A percentile compares a stretch with the other conserved stretches of the same genome.
phyloP scores from a whole-genome alignment of 2,113 vertebrate species.

The Bos javanicus region DNA sequence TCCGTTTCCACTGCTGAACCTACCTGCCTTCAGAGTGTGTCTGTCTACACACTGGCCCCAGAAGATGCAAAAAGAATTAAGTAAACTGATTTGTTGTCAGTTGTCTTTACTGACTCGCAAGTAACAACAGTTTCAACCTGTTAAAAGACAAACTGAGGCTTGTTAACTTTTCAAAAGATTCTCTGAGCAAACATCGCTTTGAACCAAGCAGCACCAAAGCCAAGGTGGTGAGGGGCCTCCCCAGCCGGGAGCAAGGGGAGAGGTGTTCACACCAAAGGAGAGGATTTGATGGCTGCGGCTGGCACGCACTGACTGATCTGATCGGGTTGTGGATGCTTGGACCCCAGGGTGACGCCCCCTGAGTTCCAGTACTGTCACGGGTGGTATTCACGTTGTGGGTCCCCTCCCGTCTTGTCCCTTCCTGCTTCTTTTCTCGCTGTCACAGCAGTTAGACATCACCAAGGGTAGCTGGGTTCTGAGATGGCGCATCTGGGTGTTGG shows the following conservation, averaged over 20 bases:
- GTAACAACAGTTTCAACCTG: background rate
- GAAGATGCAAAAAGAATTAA: background rate
- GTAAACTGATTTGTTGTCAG: background rate
- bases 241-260: too few relatives aligned
- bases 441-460: background rate
- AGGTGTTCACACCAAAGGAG: background rate
- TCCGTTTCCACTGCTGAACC: background rate
- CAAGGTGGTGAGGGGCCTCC: background rate
- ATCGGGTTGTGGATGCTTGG: background rate
- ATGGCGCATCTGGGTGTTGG: background rate
- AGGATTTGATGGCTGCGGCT: background rate
- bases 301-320: fast-evolving
- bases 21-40: background rate
- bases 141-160: background rate
- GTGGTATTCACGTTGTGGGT: background rate
- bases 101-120: background rate
- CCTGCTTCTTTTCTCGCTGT: background rate
- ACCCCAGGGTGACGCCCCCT: background rate
- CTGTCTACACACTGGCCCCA: background rate
- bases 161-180: background rate
- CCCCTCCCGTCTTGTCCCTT: background rate
- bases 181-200: background rate
- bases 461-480: background rate
- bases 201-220: background rate
- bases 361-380: background rate